phyloP scores from a whole-genome alignment of 2,888 invertebrate species.

The Pelosia muscerda region DNA sequence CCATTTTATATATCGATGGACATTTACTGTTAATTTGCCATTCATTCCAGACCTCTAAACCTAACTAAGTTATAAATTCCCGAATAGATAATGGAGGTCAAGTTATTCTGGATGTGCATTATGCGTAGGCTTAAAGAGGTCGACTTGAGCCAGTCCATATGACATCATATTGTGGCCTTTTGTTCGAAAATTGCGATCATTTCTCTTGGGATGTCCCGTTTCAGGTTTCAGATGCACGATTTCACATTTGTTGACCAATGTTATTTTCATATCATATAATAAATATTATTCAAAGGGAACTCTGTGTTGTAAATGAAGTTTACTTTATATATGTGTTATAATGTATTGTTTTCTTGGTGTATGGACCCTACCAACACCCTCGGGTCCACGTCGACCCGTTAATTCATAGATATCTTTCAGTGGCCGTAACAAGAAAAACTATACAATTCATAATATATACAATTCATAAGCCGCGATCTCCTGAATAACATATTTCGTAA shows the following conservation, averaged over 20 bases:
- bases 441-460: no score
- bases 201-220: conserved; percentile 44
- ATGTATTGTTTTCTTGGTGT: no score
- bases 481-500: background rate
- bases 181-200: conserved; percentile 61
- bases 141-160: conserved; percentile 51
- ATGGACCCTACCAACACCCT: no score
- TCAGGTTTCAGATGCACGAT: conserved; percentile 32
- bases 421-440: no score
- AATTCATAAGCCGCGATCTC: no score
- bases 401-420: no score
- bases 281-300: no score
- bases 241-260: conserved; percentile 30
- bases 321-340: background rate
- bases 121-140: conserved; percentile 48
- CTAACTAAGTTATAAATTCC: background rate
- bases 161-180: conserved; percentile 60
- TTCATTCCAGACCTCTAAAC: conserved; percentile 17
- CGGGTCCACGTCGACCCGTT: no score
- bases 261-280: conserved; percentile 20
- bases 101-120: conserved; percentile 42
- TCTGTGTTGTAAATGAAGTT: background rate
- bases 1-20: conserved; percentile 55
- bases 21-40: conserved; percentile 44
- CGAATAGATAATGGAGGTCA: conserved; percentile 35